Base-by-base conservation (phyloP, 2,888 invertebrate genomes). In the Lasioglossum malachurum region DNA sequence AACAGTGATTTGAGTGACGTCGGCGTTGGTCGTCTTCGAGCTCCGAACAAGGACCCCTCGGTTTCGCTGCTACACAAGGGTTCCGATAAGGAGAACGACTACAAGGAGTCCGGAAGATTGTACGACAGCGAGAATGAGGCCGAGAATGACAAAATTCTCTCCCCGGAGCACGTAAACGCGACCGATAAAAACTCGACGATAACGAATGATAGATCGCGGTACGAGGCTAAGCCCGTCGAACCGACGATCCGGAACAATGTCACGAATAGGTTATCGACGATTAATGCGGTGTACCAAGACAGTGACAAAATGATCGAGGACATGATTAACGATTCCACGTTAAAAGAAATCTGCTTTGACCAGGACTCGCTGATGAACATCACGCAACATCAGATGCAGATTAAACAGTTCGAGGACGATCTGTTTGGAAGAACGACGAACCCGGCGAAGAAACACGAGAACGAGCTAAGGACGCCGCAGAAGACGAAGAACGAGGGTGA, bases 381-480 rank as follows among this genome's bases (percentile, higher is more conserved):
- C 27, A 94, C 94, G 12, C 90, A 91, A 60, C 90, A 93, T 27
- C 84, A 92, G 64, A 23, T 89, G 44, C 53, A 88, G 27, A 77
- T 93, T 7, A 90, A 91, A 67, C 89, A 92, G 31, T 86, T 94
- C 35, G 94, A 94, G 69, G 83, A 90, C 31, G 93, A 93, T 78
- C 80, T 94, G 31, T 87, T 94, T n/a, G 91, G 91, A 8, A 78
- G 53, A 38, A 38, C 44, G 8, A 4, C 12, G 49, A 57, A 53
- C 23, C 19, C 12, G 2, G n/a, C 53, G 12, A 19, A 12, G 12
- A 14, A 19, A 23, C 16, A 7, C 12, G 16, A 5, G 19, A 14
- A 14, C 5, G 64, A 76, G 14, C 73, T 12, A 35, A 41, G n/a
- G 19, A 87, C 82, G 7, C 85, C 88, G 8, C 46, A 8, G 12